Evolutionary conservation across 2,797 vertebrate genomes (phyloP).

Genomic region (Parauchenoglanis ngamensis): DNA sequence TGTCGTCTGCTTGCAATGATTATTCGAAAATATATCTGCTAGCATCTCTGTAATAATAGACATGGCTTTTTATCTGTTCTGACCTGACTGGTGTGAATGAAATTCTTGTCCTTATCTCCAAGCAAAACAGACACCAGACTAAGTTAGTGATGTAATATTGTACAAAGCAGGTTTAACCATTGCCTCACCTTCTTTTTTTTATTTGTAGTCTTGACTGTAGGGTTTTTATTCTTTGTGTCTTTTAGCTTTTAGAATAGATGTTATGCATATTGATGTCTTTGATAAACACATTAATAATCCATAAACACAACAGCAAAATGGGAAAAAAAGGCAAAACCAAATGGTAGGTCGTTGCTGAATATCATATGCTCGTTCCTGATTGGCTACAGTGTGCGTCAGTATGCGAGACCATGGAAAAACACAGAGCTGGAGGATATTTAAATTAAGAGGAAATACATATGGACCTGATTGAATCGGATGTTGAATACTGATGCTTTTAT

Average conservation of each 20-base stretch:
- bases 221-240: not conserved
- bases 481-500: not conserved
- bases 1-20: not conserved
- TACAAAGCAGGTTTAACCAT: conserved; percentile 26
- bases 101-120: conserved; percentile 1
- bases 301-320: not conserved
- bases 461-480: not conserved
- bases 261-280: not conserved
- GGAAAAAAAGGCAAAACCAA: not conserved
- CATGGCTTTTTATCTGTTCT: not conserved
- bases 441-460: too few relatives aligned
- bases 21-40: not conserved
- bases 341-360: not conserved
- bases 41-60: not conserved
- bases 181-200: conserved; percentile 7
- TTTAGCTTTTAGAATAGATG: not conserved
- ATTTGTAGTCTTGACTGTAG: not conserved
- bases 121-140: conserved; percentile 14
- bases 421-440: not conserved
- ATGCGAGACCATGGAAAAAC: too few relatives aligned
- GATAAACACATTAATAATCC: not conserved
- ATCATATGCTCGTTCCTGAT: not conserved
- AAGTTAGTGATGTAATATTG: conserved; percentile 24
- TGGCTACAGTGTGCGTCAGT: not conserved
- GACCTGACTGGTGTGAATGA: not conserved